phyloP scores from a whole-genome alignment of 2,113 vertebrate genomes.

The Rynchops niger region DNA sequence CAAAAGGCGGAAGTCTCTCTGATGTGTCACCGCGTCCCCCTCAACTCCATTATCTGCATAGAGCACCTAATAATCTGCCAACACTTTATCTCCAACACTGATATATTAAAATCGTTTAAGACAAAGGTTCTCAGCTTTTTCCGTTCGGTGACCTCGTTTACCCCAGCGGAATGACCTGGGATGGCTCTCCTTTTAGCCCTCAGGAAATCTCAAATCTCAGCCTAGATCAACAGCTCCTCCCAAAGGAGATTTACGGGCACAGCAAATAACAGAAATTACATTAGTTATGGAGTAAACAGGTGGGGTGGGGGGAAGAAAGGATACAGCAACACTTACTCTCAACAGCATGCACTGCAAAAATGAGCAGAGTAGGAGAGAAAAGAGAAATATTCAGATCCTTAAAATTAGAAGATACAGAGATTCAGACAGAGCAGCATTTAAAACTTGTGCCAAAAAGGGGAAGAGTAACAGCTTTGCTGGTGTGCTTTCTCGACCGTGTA shows the following conservation, averaged over 20 bases:
- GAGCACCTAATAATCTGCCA: background rate
- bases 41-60: background rate
- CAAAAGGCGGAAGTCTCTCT: background rate
- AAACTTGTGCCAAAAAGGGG: background rate
- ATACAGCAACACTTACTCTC: constrained; percentile 86
- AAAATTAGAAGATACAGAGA: constrained; percentile 16
- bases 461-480: background rate
- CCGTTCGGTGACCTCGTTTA: background rate
- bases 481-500: background rate
- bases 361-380: constrained; percentile 73
- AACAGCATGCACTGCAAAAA: constrained; percentile 93
- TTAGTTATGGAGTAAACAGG: background rate
- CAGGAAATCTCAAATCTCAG: background rate
- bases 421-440: background rate
- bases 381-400: constrained; percentile 73
- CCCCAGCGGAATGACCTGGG: background rate
- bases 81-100: background rate
- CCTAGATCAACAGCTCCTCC: background rate
- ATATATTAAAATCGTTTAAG: background rate
- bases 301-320: background rate
- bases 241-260: background rate
- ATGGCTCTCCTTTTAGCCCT: background rate
- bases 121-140: background rate
- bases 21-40: background rate
- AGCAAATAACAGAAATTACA: background rate